Base-by-base conservation (phyloP, 2,888 invertebrate species). In the Campoplex capitator region DNA sequence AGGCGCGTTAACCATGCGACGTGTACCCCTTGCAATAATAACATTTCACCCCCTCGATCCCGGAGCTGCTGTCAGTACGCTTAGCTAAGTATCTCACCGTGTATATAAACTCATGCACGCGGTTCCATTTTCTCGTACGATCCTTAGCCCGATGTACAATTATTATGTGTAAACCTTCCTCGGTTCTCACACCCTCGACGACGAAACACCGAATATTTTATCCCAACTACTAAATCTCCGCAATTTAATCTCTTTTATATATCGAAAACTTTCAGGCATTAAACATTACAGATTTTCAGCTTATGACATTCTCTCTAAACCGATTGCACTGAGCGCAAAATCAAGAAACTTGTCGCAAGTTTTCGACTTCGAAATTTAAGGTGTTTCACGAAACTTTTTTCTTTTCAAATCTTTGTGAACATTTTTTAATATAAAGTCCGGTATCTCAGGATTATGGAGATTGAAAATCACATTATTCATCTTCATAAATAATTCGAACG, bases 41-140 rank as follows among this genome's bases (percentile, higher is more conserved):
- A 93, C 93, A 94, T 94, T 94, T 93, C 93, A 93, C 92, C 93
- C 93, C 93, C 91, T 93, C 94, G 94, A 94, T 94, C 94, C 93
- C 93, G 90, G 85, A 87, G 91, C 91, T 91, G 91, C 92, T 91
- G 92, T 92, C 92, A 92, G 92, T 92, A 62, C 62, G 92, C 93
- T 92, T 90, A 92, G 92, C 91, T 92, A 93, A 93, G 93, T 94
- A 93, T 93, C 92, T 92, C 88, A 82, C 76, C 74, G 75, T 78
- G 70, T 62, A 77, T 62, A 62, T 83, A 84, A 81, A 86, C 79
- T 82, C 75, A 51, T 76, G 76, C 45, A 51, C 79, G 76, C 45
- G 18, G 16, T 35, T 67, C 75, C 83, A 54, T 74, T 65, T 74
- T 86, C 84, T 76, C 84, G 75, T 74, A 54, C 76, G 78, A 68